These are phyloP conservation scores for Trinectes maculatus DNA, from an alignment of 2,113 vertebrate genomes.

Conservation along the genomic window DNA sequence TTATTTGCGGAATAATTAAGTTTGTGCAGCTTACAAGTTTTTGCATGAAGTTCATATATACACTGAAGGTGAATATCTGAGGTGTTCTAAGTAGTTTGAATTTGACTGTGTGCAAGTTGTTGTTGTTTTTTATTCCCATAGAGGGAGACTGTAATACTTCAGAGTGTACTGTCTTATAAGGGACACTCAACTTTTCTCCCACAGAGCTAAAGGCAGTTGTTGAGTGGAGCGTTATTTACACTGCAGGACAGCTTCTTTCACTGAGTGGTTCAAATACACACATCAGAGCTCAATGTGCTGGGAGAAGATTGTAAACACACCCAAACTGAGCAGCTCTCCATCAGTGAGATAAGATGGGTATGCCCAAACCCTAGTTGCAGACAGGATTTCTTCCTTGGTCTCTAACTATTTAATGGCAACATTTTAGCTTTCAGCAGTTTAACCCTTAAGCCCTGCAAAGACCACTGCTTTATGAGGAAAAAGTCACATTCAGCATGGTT, in stretches of 20 bases:
- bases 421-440: too few relatives aligned
- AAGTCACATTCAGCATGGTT: neutral
- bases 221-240: conserved; percentile 63
- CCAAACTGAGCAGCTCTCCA: conserved; percentile 62
- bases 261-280: conserved; percentile 49
- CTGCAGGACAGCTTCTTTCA: conserved; percentile 38
- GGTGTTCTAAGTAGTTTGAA: conserved; percentile 1
- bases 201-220: conserved; percentile 35
- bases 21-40: conserved; percentile 3
- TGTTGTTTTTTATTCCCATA: neutral
- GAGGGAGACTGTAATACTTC: neutral
- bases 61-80: neutral
- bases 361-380: conserved; percentile 13
- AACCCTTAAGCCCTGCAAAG: neutral
- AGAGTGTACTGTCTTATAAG: conserved; percentile 10
- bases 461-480: neutral
- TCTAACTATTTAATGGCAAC: neutral
- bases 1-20: neutral
- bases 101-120: neutral
- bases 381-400: conserved; percentile 28
- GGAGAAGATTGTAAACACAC: conserved; percentile 82
- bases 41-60: neutral
- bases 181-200: conserved; percentile 20
- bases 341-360: conserved; percentile 73
- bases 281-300: conserved; percentile 73